Base-by-base conservation (phyloP, 2,888 invertebrate species). In the Dorcus hopei region DNA sequence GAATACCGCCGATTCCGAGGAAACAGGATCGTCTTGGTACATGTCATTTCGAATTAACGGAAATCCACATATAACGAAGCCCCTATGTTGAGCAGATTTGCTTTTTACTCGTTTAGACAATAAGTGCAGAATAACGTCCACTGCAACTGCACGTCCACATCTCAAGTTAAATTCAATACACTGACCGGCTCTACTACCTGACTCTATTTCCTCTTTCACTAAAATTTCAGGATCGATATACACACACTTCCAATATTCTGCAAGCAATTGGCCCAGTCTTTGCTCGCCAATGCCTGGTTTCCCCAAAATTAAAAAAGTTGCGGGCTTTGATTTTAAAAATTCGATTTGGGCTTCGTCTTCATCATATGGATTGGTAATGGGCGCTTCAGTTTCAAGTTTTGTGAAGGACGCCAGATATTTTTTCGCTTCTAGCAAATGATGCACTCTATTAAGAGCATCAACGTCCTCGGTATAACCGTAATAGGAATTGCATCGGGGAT, bases 11-110 rank as follows among this genome's bases (percentile, higher is more conserved):
- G 77, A 75, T 64, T 77, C 74, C 0, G 77, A 74, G 1, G 77
- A 75, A 9, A 77, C 67, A 0, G 76, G 77, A 57, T 78, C 76
- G 57, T 79, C 78, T 49, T 70, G 70, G 55, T 76, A 73, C 6
- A 77, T 59, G 54, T 74, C 69, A 50, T 81, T 80, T 2, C 82
- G 80, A n/a, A 87, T 79, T 40, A 88, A 71, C 16, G 89, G 89
- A 61, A 88, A 76, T 6, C 87, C 88, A 57, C 85, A 84, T 63
- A 88, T 73, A 2, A 89, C 80, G 78, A 85, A 88, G 7, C 88
- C 89, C 69, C 85, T 78, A 68, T 87, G 84, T 65, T 77, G 72
- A 11, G 84, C 79, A 26, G 80, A 79, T 56, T 80, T 78, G 16
- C 81, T 80, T 49, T 79, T 73, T 1, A 86, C 62, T 68, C 85